Conservation (phyloP, 2,888 invertebrate genomes). For the Pyralis farinalis region DNA sequence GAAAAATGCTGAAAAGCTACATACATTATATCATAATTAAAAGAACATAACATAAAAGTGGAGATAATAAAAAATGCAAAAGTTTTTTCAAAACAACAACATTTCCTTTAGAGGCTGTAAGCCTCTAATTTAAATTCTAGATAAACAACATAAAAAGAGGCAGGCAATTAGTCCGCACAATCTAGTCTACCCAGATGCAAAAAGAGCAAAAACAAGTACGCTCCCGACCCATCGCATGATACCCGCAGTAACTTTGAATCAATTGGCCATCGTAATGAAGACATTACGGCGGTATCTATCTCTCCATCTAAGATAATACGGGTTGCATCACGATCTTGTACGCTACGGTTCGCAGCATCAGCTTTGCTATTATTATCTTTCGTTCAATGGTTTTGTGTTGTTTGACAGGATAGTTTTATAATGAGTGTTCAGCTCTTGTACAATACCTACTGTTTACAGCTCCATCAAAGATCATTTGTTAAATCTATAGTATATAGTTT, state of each 20-base stretch:
- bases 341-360: conserved; percentile 36
- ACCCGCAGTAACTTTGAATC: conserved; percentile 39
- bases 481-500: too few species aligned
- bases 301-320: conserved; percentile 47
- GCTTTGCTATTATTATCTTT: conserved; percentile 6
- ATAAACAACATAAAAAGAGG: neutral
- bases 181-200: conserved; percentile 12
- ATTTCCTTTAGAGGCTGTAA: too few species aligned
- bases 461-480: too few species aligned
- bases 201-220: conserved; percentile 7
- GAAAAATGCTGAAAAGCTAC: too few species aligned
- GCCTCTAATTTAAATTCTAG: neutral
- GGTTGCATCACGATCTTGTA: conserved; percentile 37
- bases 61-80: neutral
- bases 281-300: conserved; percentile 61
- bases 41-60: too few species aligned
- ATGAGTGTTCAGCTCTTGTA: too few species aligned
- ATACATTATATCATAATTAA: too few species aligned
- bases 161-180: conserved; percentile 5
- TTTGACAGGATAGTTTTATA: too few species aligned
- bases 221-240: conserved; percentile 5
- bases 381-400: conserved; percentile 3
- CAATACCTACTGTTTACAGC: too few species aligned
- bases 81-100: neutral
- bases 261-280: conserved; percentile 67